phyloP scores from a whole-genome alignment of 2,113 vertebrate species.

The Podilymbus podiceps region DNA sequence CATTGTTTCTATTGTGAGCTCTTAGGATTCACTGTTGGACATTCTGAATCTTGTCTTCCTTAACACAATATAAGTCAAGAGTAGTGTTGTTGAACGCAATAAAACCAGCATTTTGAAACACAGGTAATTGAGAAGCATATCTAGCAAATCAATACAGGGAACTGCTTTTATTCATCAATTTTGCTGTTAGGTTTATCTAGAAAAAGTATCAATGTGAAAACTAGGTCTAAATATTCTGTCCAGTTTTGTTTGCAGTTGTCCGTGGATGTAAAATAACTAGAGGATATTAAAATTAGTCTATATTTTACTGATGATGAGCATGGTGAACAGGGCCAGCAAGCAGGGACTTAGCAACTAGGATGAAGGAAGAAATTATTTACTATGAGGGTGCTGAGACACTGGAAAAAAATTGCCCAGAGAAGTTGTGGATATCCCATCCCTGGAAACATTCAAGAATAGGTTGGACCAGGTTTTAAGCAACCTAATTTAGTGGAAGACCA shows the following conservation, averaged over 20 bases:
- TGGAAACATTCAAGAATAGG: not conserved
- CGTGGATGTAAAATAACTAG: not conserved
- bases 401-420: not conserved
- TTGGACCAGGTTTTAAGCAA: not conserved
- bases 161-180: not conserved
- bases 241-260: not conserved
- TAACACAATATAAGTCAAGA: not conserved
- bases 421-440: not conserved
- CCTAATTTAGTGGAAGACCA: not conserved
- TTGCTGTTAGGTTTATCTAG: not conserved
- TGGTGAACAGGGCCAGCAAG: not conserved
- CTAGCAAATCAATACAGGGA: not conserved
- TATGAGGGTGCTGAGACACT: not conserved
- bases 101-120: not conserved
- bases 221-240: not conserved
- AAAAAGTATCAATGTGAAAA: not conserved
- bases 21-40: not conserved
- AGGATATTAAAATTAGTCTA: not conserved
- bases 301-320: not conserved
- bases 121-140: not conserved
- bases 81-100: not conserved
- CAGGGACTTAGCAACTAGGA: not conserved
- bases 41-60: not conserved
- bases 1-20: not conserved
- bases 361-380: not conserved